Conservation (phyloP, 2,113 vertebrate species). For the Cyprinodon variegatus region DNA sequence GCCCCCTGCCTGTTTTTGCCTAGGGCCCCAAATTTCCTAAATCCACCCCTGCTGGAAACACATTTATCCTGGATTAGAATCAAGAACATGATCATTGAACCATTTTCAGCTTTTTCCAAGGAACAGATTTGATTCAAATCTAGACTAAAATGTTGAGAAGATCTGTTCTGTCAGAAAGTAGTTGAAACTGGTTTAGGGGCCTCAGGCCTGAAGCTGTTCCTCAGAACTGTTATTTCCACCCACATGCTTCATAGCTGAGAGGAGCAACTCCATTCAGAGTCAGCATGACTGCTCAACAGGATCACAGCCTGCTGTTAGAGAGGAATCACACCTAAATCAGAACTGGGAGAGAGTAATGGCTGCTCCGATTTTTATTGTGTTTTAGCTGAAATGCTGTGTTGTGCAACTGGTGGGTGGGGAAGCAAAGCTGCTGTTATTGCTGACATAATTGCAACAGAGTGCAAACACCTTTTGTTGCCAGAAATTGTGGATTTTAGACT, state of each 20-base stretch:
- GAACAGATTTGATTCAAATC: background rate
- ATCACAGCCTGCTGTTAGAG: background rate
- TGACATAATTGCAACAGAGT: background rate
- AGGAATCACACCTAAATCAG: background rate
- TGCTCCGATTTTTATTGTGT: background rate
- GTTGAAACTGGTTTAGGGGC: conserved; percentile 64
- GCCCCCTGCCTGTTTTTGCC: too few species aligned
- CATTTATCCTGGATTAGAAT: background rate
- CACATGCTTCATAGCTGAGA: conserved; percentile 15
- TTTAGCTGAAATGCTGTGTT: background rate
- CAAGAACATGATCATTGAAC: background rate
- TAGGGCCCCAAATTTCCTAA: too few species aligned
- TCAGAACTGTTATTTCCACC: conserved; percentile 32
- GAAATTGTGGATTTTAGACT: background rate
- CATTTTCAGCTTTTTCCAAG: background rate
- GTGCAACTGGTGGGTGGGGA: background rate
- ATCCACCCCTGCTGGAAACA: background rate
- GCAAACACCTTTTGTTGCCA: conserved; percentile 14
- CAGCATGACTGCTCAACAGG: background rate
- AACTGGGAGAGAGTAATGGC: background rate
- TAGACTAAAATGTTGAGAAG: background rate
- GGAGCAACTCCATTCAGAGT: background rate
- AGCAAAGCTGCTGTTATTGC: background rate
- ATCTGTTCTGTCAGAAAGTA: conserved; percentile 9
- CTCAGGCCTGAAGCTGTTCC: conserved; percentile 15